Evolutionary conservation across 2,888 invertebrate species (phyloP), one percentile per base, ranked within the genome.

Genomic region (Heliothis peltigera): DNA sequence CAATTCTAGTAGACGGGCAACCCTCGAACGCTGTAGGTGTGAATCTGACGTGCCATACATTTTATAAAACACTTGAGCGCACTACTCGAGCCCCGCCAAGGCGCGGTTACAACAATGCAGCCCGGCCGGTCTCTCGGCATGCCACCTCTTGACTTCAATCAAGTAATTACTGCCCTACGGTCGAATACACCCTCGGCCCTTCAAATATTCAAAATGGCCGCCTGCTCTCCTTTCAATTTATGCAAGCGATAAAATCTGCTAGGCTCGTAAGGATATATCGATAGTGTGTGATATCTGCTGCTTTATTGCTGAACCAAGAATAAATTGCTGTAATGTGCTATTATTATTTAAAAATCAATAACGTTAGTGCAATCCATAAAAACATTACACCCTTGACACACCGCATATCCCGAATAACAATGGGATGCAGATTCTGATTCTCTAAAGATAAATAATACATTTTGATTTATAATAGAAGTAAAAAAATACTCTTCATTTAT

Each of bases 371-470:
- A 79, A 86, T 84, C 84, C 87, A 90, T 89, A 91, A 94, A 91
- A 93, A 92, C 91, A 91, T 94, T 92, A 93, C 92, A 93, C 94
- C 94, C 93, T 93, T 92, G 93, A 95, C 95, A 94, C 91, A 93
- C 95, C 95, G 89, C 95, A 95, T 82, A 92, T 91, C 88, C 90
- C 89, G 89, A 92, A 91, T 92, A 91, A 95, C 95, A 95, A 95
- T 94, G 87, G 94, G 94, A 95, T 95, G 94, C 94, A 95, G 94
- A 95, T 95, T 94, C 89, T 81, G 92, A 91, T 92, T 92, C 92
- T 93, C 89, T 91, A 93, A 93, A 95, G 94, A 95, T 95, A 95
- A 95, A 95, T 95, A 95, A 95, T 95, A 93, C 93, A 93, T 93
- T 95, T 93, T 95, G 95, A 95, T 95, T 95, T 94, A 95, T 95